A percentile compares a stretch with the other conserved stretches of the same genome.
These are phyloP conservation scores for Leucophenga maculata DNA, from an alignment of 2,888 invertebrate genomes.

Conservation along the genomic window DNA sequence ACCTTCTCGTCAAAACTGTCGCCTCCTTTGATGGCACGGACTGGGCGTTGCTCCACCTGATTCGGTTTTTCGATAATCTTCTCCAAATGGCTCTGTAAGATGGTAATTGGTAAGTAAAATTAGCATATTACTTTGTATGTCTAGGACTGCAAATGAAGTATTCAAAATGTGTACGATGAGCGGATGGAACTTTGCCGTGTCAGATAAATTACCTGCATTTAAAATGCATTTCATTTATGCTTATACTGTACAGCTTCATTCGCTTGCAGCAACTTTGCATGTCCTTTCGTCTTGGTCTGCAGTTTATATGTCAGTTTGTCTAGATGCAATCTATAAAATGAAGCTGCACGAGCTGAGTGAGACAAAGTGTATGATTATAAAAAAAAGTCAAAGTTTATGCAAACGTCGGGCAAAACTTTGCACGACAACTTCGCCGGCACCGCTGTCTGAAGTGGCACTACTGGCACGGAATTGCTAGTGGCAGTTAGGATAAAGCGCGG, in stretches of 20 bases:
- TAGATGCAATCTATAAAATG: not conserved
- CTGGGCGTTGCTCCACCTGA: conserved; percentile 70
- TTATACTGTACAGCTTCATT: too few relatives aligned
- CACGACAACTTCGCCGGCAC: not conserved
- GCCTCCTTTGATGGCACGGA: conserved; percentile 76
- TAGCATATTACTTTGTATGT: too few relatives aligned
- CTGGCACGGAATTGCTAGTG: not conserved
- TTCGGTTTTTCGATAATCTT: conserved; percentile 89
- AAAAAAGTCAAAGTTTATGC: not conserved
- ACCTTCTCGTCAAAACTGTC: conserved; percentile 78
- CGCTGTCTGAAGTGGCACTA: not conserved
- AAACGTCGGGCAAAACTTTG: not conserved
- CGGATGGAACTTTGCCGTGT: not conserved
- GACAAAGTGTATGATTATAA: too few relatives aligned
- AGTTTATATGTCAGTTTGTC: not conserved
- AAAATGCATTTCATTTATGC: too few relatives aligned
- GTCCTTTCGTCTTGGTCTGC: too few relatives aligned
- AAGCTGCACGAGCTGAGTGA: too few relatives aligned
- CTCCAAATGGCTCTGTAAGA: conserved; percentile 84
- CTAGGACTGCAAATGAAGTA: too few relatives aligned
- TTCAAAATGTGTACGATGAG: too few relatives aligned
- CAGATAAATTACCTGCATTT: not conserved
- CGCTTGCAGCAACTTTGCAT: too few relatives aligned
- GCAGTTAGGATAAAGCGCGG: not conserved
- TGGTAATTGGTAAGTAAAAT: conserved; percentile 7